Base-by-base conservation (phyloP, 2,797 vertebrate genomes). In the Acipenser ruthenus region DNA sequence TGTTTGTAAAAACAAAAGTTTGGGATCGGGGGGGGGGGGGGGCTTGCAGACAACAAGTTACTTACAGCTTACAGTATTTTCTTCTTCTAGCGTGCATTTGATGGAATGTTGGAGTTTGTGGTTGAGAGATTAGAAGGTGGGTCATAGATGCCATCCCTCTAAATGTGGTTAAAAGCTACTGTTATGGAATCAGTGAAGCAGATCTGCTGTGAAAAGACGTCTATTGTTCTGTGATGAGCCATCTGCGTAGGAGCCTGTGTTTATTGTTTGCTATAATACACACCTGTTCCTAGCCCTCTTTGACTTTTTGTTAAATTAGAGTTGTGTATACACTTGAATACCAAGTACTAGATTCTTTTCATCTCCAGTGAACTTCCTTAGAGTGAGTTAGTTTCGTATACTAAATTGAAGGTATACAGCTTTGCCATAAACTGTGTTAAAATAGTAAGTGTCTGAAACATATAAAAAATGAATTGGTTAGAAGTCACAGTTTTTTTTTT, bases 161-260 rank as follows among this genome's bases (percentile, higher is more conserved):
- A 62, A 6, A 6, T 62, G 15, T 47, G 62, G 37, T 37, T 52
- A 62, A 65, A 55, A 15, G 50, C 51, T 49, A 55, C 13, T 49
- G 69, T 65, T 62, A 50, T 49, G 65, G 66, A 71, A 18, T 61
- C 47, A 55, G 10, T 49, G 55, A 68, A 51, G 8, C 49, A 63
- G 48, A 55, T 49, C 49, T 10, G 60, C 11, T 60, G n/a, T 53
- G 15, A 8, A 67, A 10, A 62, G 6, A 9, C 48, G 7, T 6
- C 6, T 58, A 13, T 58, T 23, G 49, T 12, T 49, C 49, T 50
- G n/a, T 10, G 23, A 63, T 63, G 63, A 10, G 23, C 61, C 60
- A 18, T 67, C 18, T 62, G 60, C 8, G 11, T 48, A 10, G 23
- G 23, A 49, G 6, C 60, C 18, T 62, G 60, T 37, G 11, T 48